These are phyloP conservation scores for Rhombomys opimus DNA, from an alignment of 2,113 vertebrate species.

Conservation along the genomic window DNA sequence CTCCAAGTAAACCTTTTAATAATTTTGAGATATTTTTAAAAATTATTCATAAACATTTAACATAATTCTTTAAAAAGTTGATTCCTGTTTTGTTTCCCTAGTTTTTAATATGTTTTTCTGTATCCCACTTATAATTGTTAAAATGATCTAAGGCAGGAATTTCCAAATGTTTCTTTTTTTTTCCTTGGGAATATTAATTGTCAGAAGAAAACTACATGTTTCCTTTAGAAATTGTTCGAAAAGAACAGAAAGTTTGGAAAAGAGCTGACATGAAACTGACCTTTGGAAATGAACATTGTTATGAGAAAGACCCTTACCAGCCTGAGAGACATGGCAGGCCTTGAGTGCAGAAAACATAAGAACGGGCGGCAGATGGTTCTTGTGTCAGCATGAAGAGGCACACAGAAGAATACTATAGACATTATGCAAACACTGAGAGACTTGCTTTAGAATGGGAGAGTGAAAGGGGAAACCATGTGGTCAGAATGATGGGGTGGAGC, in stretches of 20 bases:
- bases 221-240: not conserved
- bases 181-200: not conserved
- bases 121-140: not conserved
- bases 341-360: too few species aligned
- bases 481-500: not conserved
- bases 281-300: not conserved
- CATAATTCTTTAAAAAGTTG: not conserved
- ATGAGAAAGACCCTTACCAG: not conserved
- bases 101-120: not conserved
- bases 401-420: fast-evolving
- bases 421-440: not conserved
- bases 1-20: not conserved
- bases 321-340: not conserved
- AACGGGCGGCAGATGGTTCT: too few species aligned
- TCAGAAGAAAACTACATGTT: not conserved
- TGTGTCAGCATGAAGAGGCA: not conserved
- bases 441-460: not conserved
- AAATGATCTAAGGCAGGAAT: not conserved
- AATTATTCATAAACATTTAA: not conserved
- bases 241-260: not conserved
- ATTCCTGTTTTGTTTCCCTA: not conserved
- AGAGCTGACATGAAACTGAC: not conserved
- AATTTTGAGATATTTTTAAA: not conserved
- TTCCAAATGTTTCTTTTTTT: not conserved
- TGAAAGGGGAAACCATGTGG: not conserved